A percentile compares a stretch with the other conserved stretches of the same genome.
phyloP scores from a whole-genome alignment of 2,888 invertebrate species.

The Lasioglossum calceatum region DNA sequence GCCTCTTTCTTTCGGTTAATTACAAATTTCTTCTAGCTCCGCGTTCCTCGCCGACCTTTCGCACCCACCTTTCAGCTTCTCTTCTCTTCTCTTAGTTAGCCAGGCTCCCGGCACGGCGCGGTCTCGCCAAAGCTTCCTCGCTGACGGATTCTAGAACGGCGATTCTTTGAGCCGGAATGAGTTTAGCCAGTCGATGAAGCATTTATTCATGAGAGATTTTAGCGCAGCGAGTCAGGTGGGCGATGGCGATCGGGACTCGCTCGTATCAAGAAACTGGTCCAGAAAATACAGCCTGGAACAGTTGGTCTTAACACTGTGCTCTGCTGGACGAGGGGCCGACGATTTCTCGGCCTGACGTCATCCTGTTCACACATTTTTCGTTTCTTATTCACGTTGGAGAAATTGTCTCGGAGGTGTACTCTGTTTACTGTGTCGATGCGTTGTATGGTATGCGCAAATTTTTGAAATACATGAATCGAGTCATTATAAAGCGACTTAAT shows the following conservation, averaged over 20 bases:
- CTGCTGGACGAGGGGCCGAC: background rate
- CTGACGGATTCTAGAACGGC: background rate
- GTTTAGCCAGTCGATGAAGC: background rate
- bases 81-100: background rate
- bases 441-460: background rate
- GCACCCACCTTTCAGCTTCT: background rate
- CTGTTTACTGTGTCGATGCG: background rate
- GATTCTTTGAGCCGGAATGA: background rate
- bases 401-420: background rate
- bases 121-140: background rate
- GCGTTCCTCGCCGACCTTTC: background rate
- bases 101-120: background rate
- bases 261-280: background rate
- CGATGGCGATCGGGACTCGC: background rate
- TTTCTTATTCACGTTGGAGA: background rate
- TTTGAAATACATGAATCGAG: background rate
- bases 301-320: background rate
- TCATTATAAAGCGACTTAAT: background rate
- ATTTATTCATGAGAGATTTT: constrained; percentile 6
- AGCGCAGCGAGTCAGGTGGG: background rate
- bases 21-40: constrained; percentile 44
- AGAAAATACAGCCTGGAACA: background rate
- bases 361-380: background rate
- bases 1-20: constrained; percentile 47
- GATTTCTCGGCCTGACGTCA: background rate